Percentiles rank a stretch among this genome's conserved stretches.
phyloP scores from a whole-genome alignment of 2,888 invertebrate species.

The Thymelicus acteon region DNA sequence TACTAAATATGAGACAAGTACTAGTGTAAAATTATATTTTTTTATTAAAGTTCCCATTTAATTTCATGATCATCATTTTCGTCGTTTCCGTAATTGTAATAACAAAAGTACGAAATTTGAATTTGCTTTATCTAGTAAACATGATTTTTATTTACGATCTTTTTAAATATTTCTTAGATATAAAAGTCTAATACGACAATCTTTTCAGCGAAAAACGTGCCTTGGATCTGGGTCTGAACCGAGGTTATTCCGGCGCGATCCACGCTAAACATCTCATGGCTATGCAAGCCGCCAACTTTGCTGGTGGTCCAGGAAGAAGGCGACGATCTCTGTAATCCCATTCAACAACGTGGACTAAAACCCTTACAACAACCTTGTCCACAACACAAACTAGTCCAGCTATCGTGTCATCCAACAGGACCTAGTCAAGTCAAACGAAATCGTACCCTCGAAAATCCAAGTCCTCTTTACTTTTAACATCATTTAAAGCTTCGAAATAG shows the following conservation, averaged over 20 bases:
- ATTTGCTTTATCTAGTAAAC: too few relatives aligned
- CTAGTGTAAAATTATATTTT: too few relatives aligned
- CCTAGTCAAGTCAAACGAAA: conserved; percentile 18
- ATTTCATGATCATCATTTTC: too few relatives aligned
- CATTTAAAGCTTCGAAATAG: conserved; percentile 30
- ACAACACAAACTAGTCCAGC: conserved; percentile 17
- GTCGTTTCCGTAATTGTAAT: too few relatives aligned
- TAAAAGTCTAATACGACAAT: not conserved
- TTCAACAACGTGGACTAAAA: conserved; percentile 18
- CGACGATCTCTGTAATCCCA: conserved; percentile 79
- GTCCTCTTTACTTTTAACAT: conserved; percentile 25
- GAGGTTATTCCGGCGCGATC: conserved; percentile 95
- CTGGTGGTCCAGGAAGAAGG: conserved; percentile 95
- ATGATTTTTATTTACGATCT: too few relatives aligned
- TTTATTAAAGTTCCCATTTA: too few relatives aligned
- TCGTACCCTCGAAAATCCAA: conserved; percentile 19
- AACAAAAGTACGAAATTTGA: too few relatives aligned
- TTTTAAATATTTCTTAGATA: too few relatives aligned
- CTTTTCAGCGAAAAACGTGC: conserved; percentile 92
- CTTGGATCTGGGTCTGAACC: conserved; percentile 93
- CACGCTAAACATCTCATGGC: conserved; percentile 97
- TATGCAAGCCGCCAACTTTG: conserved; percentile 94
- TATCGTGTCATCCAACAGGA: not conserved
- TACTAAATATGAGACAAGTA: too few relatives aligned
- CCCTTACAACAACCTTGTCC: conserved; percentile 18